These are phyloP conservation scores for Catalaphyllia jardinei DNA, from an alignment of 64 coral and sea anemone genomes.

Conservation along the genomic window DNA sequence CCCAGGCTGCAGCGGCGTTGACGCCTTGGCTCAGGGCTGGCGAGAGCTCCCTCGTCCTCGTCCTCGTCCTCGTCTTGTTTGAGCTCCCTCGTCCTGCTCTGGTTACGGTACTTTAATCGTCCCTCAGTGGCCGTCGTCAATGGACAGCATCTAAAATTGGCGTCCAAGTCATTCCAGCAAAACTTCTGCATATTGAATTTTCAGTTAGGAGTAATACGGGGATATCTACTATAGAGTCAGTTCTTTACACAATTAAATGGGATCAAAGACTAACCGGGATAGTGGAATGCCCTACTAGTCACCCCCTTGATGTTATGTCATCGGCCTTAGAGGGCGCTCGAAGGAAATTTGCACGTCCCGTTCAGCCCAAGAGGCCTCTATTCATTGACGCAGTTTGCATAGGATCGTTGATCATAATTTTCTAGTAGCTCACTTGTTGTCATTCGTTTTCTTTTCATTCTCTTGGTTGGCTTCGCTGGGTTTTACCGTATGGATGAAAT, in stretches of 20 bases:
- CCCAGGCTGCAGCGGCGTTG: conserved; percentile 48
- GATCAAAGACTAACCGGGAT: conserved; percentile 25
- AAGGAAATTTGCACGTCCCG: neutral
- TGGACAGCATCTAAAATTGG: conserved; percentile 29
- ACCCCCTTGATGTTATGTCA: conserved; percentile 24
- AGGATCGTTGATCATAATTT: conserved; percentile 3
- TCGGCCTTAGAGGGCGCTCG: conserved; percentile 2
- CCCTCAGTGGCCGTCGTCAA: conserved; percentile 50
- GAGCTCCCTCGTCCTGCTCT: conserved; percentile 20
- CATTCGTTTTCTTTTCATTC: conserved; percentile 80
- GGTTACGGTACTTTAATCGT: conserved; percentile 48
- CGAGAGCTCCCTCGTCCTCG: conserved; percentile 42
- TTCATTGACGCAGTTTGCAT: neutral
- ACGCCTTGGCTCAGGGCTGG: conserved; percentile 72
- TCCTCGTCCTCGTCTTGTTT: conserved; percentile 36
- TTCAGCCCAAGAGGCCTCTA: conserved; percentile 41
- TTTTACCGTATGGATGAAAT: conserved; percentile 50
- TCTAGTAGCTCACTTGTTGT: conserved; percentile 30
- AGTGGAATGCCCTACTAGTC: conserved; percentile 6
- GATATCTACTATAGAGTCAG: conserved; percentile 29
- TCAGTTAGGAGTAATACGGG: conserved; percentile 22
- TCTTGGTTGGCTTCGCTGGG: conserved; percentile 66
- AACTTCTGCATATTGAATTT: neutral
- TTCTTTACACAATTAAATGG: conserved; percentile 21
- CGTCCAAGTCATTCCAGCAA: neutral